These are phyloP conservation scores for Synergus umbraculus DNA, from an alignment of 2,888 invertebrate species.

Conservation along the genomic window DNA sequence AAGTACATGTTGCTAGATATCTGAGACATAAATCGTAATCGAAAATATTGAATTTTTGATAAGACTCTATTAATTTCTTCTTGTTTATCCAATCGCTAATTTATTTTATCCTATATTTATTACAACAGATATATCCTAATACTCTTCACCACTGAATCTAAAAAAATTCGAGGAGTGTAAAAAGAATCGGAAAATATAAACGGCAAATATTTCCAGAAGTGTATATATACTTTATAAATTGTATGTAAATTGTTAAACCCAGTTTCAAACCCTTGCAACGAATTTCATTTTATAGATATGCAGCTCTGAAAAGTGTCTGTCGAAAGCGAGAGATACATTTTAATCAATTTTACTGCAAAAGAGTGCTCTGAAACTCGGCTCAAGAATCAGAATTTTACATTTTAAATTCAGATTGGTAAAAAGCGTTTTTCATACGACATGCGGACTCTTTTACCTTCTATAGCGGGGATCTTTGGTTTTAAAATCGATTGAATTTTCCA, in stretches of 20 bases:
- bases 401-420: not conserved
- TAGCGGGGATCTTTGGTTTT: not conserved
- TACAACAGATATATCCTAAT: not conserved
- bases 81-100: not conserved
- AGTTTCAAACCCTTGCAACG: not conserved
- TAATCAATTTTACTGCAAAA: not conserved
- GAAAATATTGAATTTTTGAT: not conserved
- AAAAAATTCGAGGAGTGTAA: not conserved
- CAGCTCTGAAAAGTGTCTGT: not conserved
- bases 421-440: not conserved
- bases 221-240: not conserved
- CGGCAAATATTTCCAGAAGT: not conserved
- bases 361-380: not conserved
- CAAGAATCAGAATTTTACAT: not conserved
- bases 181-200: not conserved
- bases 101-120: not conserved
- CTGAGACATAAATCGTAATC: not conserved
- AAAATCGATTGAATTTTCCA: not conserved
- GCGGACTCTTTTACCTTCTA: too few relatives aligned
- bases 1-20: not conserved
- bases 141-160: not conserved
- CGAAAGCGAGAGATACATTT: not conserved
- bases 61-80: not conserved
- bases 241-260: not conserved
- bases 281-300: constrained; percentile 8